These are phyloP conservation scores for Drosophila yooni DNA, from an alignment of 2,888 invertebrate genomes.

Conservation along the genomic window DNA sequence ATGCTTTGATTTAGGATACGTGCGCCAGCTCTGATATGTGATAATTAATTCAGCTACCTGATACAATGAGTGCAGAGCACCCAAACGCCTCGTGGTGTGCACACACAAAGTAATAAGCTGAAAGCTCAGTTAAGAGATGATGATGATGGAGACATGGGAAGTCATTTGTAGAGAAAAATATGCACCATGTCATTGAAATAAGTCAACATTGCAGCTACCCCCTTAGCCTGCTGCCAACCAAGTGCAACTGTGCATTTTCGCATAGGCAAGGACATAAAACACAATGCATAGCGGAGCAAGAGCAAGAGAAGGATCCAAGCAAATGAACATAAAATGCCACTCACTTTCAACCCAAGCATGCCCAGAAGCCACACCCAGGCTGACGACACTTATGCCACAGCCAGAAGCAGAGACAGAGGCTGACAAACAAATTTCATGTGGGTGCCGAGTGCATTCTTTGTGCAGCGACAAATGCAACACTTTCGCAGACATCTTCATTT, in stretches of 20 bases:
- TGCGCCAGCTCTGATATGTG: slow-evolving; percentile 66
- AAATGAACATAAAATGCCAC: slow-evolving; percentile 81
- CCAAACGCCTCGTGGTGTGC: slow-evolving; percentile 22
- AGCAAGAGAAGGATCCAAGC: slow-evolving; percentile 28
- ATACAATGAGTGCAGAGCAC: slow-evolving; percentile 22
- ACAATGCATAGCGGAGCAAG: slow-evolving; percentile 54
- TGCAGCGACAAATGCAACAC: slow-evolving; percentile 60
- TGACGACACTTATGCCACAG: slow-evolving; percentile 6
- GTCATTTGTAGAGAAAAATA: slow-evolving; percentile 63
- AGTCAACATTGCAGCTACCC: slow-evolving; percentile 52
- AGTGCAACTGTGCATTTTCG: slow-evolving; percentile 55
- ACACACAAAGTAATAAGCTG: slow-evolving; percentile 74
- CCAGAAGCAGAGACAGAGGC: background rate
- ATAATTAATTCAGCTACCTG: slow-evolving; percentile 69
- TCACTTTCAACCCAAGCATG: slow-evolving; percentile 59
- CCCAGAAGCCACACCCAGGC: slow-evolving; percentile 38
- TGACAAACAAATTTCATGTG: slow-evolving; percentile 1
- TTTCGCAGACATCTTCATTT: slow-evolving; percentile 53
- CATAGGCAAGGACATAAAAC: slow-evolving; percentile 72
- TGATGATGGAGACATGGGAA: slow-evolving; percentile 53
- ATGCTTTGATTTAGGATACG: slow-evolving; percentile 75
- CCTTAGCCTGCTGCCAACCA: background rate
- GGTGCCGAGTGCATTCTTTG: slow-evolving; percentile 57
- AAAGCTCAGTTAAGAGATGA: slow-evolving; percentile 54
- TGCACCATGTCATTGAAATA: slow-evolving; percentile 66